Evolutionary conservation across 2,113 vertebrate genomes (phyloP), one percentile per base, ranked within the genome.

Genomic region (Centropristis striata): DNA sequence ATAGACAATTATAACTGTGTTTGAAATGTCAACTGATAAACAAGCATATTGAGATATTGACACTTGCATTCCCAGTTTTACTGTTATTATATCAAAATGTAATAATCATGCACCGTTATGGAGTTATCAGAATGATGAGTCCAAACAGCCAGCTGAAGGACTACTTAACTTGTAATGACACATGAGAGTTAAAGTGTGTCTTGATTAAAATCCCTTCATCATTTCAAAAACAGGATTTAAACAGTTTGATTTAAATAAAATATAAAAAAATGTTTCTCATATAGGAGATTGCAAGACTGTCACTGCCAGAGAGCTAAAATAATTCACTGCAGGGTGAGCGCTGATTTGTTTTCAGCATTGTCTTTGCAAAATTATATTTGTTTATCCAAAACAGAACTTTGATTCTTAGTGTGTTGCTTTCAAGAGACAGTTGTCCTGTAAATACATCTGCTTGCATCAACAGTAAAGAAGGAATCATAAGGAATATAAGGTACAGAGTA

Each of bases 331-430:
- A 84, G 68, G 68, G 44, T 57, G 60, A 83, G 67, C 53, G 42
- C 53, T 67, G 77, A 61, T 87, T 85, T 71, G 75, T 75, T 78
- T 76, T 84, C 67, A 79, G 58, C 78, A 71, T 51, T 63, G 59
- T 63, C 72, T 79, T 64, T 14, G 51, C 49, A 75, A 85, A 78
- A 71, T 74, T 16, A 74, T 80, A 69, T 78, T 57, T 81, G 55
- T 89, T 84, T 79, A 75, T 84, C 81, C 54, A 60, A 25, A 58
- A 25, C 71, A 72, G 55, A 75, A 71, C 57, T 75, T 27, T 21
- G 28, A 69, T 66, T 57, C 49, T 78, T 58, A 18, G 32, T 12
- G 51, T 23, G 60, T 72, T 5, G 37, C 53, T 70, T 54, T 37
- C 41, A 23, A 75, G 68, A 75, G 57, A 14, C 71, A 75, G 41